These are phyloP conservation scores for Myiothlypis chrysogaster DNA, from an alignment of 2,797 vertebrate genomes.

Conservation along the genomic window DNA sequence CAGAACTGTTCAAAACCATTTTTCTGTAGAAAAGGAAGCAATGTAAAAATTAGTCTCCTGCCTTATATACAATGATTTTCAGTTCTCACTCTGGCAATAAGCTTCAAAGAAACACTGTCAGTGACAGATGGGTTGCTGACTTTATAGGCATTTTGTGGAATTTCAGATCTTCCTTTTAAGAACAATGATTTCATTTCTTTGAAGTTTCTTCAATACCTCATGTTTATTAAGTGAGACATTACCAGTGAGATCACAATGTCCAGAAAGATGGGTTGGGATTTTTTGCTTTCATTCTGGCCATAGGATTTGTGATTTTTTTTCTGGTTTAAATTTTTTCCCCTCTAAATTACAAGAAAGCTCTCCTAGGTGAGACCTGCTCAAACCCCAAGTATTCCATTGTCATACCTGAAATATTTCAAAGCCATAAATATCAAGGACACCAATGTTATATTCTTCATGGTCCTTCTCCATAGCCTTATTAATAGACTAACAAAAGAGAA, in stretches of 20 bases:
- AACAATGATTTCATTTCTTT: not conserved
- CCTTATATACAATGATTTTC: not conserved
- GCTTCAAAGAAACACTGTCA: slow-evolving; percentile 25
- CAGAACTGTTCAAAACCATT: slow-evolving; percentile 99
- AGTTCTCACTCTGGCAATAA: not conserved
- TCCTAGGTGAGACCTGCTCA: not conserved
- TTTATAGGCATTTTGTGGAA: not conserved
- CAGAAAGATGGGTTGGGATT: not conserved
- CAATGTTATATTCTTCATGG: slow-evolving; percentile 91
- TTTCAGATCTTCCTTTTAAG: not conserved
- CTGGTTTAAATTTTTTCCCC: not conserved
- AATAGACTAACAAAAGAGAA: slow-evolving; percentile 85
- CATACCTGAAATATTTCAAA: slow-evolving; percentile 99
- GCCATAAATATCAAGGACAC: slow-evolving; percentile 97
- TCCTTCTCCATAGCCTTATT: slow-evolving; percentile 98
- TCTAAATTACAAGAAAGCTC: not conserved
- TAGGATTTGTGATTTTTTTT: not conserved
- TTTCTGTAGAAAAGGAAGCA: slow-evolving; percentile 81
- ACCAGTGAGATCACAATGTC: not conserved
- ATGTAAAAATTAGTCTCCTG: not conserved
- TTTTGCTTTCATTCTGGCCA: not conserved
- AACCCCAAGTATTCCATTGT: not conserved
- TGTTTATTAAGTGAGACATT: slow-evolving; percentile 13
- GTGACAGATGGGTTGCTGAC: not conserved
- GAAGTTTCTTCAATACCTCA: slow-evolving; percentile 1